Conservation (phyloP, 2,888 invertebrate species). For the Acanthacorydalis orientalis region DNA sequence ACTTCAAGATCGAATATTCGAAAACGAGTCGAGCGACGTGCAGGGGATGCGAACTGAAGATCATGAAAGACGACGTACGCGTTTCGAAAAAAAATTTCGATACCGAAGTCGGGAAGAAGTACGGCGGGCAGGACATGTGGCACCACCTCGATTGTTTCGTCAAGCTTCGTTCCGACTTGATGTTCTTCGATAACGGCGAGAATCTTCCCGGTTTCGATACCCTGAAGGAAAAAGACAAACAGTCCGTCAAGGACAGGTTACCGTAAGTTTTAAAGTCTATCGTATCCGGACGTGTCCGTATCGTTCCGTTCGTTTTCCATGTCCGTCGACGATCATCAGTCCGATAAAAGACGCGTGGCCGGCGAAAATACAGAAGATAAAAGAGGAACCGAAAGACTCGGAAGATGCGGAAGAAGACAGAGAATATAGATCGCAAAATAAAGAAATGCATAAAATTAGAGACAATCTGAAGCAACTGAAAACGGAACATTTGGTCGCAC, state of each 20-base stretch:
- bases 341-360: conserved; percentile 37
- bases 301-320: too few species aligned
- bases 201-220: conserved; percentile 58
- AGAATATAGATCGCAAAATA: conserved; percentile 57
- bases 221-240: conserved; percentile 55
- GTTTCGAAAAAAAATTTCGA: conserved; percentile 75
- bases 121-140: conserved; percentile 76
- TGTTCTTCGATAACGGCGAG: conserved; percentile 55
- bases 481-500: conserved; percentile 39
- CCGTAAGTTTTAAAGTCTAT: conserved; percentile 32
- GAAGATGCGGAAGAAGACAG: conserved; percentile 31
- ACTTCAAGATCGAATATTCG: conserved; percentile 70
- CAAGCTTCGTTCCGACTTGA: conserved; percentile 50
- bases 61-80: conserved; percentile 54
- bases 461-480: conserved; percentile 42
- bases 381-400: conserved; percentile 40
- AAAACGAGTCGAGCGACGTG: conserved; percentile 71
- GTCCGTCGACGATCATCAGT: conserved; percentile 2
- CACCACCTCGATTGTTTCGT: conserved; percentile 85
- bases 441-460: conserved; percentile 46
- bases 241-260: conserved; percentile 39
- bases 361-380: conserved; percentile 49
- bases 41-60: conserved; percentile 69
- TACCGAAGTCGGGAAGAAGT: conserved; percentile 59
- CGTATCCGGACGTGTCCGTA: too few species aligned